phyloP scores from a whole-genome alignment of 2,888 invertebrate species.

The Eupithecia vulgata region DNA sequence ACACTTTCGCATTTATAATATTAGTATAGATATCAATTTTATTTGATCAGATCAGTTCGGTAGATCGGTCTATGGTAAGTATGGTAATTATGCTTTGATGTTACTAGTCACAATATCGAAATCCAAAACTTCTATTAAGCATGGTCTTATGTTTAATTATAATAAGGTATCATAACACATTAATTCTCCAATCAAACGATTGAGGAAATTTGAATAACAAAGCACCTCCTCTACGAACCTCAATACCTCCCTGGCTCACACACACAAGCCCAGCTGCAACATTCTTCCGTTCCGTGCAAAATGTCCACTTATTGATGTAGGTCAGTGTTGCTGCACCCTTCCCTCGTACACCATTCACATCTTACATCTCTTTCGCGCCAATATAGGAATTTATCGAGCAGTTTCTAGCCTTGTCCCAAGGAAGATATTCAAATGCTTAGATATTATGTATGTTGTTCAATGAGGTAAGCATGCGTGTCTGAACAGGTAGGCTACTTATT shows the following conservation, averaged over 20 bases:
- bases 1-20: too few relatives aligned
- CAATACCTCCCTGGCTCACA: constrained; percentile 25
- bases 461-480: neutral
- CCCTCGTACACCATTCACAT: constrained; percentile 39
- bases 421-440: constrained; percentile 29
- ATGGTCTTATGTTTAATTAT: neutral
- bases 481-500: neutral
- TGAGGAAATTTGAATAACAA: neutral
- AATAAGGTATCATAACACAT: neutral
- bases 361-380: constrained; percentile 51
- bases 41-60: neutral
- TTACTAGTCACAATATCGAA: neutral
- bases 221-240: constrained; percentile 2
- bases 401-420: constrained; percentile 41
- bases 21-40: too few relatives aligned
- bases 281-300: constrained; percentile 67
- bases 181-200: neutral
- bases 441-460: constrained; percentile 13
- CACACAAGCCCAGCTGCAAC: constrained; percentile 47
- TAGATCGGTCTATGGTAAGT: neutral
- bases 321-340: constrained; percentile 63
- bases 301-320: constrained; percentile 79
- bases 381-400: constrained; percentile 64
- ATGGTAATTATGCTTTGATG: neutral
- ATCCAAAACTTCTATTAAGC: neutral